phyloP scores from a whole-genome alignment of 2,888 invertebrate genomes.

The Acleris holmiana region DNA sequence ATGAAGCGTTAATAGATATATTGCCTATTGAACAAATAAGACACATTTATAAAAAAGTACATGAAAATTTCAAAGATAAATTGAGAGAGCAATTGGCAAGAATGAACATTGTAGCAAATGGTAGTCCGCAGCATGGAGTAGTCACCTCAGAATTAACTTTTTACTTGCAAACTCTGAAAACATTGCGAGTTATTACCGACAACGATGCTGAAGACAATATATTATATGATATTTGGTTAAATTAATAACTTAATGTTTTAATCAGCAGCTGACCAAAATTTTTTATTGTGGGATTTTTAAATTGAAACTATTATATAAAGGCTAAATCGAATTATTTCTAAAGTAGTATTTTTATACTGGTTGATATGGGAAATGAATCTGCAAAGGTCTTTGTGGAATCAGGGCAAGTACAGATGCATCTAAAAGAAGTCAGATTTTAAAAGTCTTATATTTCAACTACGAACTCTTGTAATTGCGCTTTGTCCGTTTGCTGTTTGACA shows the following conservation, averaged over 20 bases:
- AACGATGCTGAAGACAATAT: conserved; percentile 90
- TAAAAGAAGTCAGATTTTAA: too few species aligned
- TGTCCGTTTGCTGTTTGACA: too few species aligned
- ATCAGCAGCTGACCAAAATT: background rate
- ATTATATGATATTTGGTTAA: conserved; percentile 93
- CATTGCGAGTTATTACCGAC: conserved; percentile 90
- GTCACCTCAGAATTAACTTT: conserved; percentile 97
- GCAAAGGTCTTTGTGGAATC: too few species aligned
- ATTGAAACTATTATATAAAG: conserved; percentile 1
- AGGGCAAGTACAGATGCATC: too few species aligned
- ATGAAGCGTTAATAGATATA: conserved; percentile 95
- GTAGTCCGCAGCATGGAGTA: conserved; percentile 97
- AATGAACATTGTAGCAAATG: conserved; percentile 96
- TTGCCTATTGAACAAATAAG: conserved; percentile 92
- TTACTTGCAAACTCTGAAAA: conserved; percentile 94
- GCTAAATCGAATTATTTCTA: too few species aligned
- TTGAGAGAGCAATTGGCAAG: conserved; percentile 92
- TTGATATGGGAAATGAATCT: too few species aligned
- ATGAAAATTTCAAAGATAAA: conserved; percentile 94
- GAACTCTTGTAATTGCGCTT: too few species aligned
- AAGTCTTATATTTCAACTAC: too few species aligned
- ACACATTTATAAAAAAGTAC: conserved; percentile 90
- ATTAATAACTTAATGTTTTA: conserved; percentile 59
- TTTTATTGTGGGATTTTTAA: conserved; percentile 2
- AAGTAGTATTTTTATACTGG: too few species aligned